Conservation (phyloP, 2,888 invertebrate species). For the Calephelis perditalis region DNA sequence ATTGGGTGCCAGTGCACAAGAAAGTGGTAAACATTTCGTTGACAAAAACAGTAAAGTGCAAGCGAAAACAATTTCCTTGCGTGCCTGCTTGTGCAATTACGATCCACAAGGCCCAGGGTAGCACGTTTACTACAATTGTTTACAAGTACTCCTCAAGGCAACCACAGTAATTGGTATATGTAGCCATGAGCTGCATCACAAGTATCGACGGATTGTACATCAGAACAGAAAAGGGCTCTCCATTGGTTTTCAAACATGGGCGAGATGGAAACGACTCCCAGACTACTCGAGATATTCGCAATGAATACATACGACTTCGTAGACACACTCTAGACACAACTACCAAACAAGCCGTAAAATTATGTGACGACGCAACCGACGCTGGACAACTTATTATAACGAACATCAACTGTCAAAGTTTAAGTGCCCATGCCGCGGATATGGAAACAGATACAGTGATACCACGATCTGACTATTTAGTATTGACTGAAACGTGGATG, state of each 20-base stretch:
- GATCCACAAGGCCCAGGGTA: slow-evolving; percentile 30
- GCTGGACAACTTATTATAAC: slow-evolving; percentile 27
- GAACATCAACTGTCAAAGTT: slow-evolving; percentile 27
- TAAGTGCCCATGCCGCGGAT: slow-evolving; percentile 21
- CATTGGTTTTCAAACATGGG: slow-evolving; percentile 14
- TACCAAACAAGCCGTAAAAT: slow-evolving; percentile 14
- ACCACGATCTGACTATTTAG: slow-evolving; percentile 31
- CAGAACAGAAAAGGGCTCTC: slow-evolving; percentile 24
- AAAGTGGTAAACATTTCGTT: slow-evolving; percentile 29
- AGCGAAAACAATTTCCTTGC: slow-evolving; percentile 32
- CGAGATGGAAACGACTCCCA: slow-evolving; percentile 26
- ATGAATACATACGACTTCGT: slow-evolving; percentile 5
- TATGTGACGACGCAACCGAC: slow-evolving; percentile 23
- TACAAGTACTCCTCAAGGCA: slow-evolving; percentile 29
- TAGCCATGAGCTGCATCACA: slow-evolving; percentile 26
- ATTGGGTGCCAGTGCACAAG: slow-evolving; percentile 27
- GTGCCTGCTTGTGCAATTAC: slow-evolving; percentile 28
- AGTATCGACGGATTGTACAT: slow-evolving; percentile 24
- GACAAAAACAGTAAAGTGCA: slow-evolving; percentile 28
- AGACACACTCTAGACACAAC: slow-evolving; percentile 9
- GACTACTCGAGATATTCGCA: slow-evolving; percentile 28
- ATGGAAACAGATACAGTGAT: slow-evolving; percentile 32
- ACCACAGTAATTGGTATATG: slow-evolving; percentile 27
- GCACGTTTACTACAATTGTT: slow-evolving; percentile 30
- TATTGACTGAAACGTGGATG: slow-evolving; percentile 35